A percentile compares a stretch with the other conserved stretches of the same genome.
Evolutionary conservation across 2,797 vertebrate genomes (phyloP).

Genomic region (Potorous gilbertii): DNA sequence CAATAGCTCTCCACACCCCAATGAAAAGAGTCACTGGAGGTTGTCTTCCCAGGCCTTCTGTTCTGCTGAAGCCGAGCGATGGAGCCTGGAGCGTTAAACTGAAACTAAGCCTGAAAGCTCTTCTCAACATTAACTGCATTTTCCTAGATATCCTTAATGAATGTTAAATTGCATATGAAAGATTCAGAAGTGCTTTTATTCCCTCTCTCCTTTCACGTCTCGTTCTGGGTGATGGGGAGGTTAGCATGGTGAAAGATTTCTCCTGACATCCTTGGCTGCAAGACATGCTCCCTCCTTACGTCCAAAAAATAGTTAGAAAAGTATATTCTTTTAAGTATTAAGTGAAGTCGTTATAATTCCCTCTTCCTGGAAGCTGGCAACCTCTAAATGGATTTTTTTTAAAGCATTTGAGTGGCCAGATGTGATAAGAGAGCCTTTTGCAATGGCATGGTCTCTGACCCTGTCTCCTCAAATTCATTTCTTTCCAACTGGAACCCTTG

Average conservation of each 20-base stretch:
- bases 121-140: not conserved
- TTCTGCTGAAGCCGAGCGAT: conserved; percentile 13
- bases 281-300: not conserved
- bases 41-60: not conserved
- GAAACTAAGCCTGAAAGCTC: conserved; percentile 42
- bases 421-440: not conserved
- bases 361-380: not conserved
- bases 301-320: not conserved
- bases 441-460: not conserved
- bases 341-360: not conserved
- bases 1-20: not conserved
- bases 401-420: not conserved
- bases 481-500: not conserved
- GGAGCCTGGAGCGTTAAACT: conserved; percentile 2
- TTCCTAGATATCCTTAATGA: not conserved
- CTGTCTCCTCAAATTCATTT: not conserved
- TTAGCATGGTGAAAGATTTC: conserved; percentile 1
- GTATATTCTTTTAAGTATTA: conserved; percentile 18
- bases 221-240: not conserved
- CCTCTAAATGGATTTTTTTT: not conserved
- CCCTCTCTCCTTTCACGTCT: conserved; percentile 29
- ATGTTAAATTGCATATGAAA: conserved; percentile 29
- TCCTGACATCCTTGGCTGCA: not conserved
- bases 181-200: conserved; percentile 33
- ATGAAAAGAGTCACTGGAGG: not conserved